These are phyloP conservation scores for Dysmachus trigonus DNA, from an alignment of 2,888 invertebrate genomes.

Conservation along the genomic window DNA sequence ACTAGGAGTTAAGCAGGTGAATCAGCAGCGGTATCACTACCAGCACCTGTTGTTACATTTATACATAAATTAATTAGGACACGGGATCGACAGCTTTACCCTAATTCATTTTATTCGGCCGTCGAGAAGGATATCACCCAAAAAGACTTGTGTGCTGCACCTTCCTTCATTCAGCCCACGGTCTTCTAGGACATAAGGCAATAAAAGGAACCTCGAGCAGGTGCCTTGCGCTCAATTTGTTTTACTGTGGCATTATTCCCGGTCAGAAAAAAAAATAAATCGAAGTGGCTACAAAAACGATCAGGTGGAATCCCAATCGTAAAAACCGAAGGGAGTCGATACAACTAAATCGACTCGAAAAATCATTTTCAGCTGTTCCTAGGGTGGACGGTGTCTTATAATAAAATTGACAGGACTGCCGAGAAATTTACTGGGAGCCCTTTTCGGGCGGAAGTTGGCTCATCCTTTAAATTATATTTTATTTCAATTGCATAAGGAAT, in stretches of 20 bases:
- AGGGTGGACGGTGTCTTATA: neutral
- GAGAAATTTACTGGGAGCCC: neutral
- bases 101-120: slow-evolving; percentile 19
- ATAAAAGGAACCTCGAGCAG: slow-evolving; percentile 23
- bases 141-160: neutral
- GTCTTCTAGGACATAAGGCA: slow-evolving; percentile 24
- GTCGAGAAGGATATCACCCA: neutral
- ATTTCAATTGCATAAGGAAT: neutral
- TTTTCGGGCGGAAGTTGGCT: neutral
- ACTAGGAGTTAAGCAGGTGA: slow-evolving; percentile 7
- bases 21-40: neutral
- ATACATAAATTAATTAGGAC: slow-evolving; percentile 31
- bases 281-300: slow-evolving; percentile 7
- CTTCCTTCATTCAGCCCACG: slow-evolving; percentile 11
- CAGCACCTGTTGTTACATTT: slow-evolving; percentile 16
- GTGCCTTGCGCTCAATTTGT: slow-evolving; percentile 12
- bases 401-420: neutral
- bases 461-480: neutral
- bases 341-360: slow-evolving; percentile 9
- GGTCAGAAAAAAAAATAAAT: neutral
- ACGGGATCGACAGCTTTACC: slow-evolving; percentile 20
- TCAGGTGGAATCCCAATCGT: slow-evolving; percentile 24
- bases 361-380: slow-evolving; percentile 14
- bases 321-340: slow-evolving; percentile 23
- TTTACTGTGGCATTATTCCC: slow-evolving; percentile 21